Conservation (phyloP, 2,888 invertebrate species). For the Scaptomyza flava region DNA sequence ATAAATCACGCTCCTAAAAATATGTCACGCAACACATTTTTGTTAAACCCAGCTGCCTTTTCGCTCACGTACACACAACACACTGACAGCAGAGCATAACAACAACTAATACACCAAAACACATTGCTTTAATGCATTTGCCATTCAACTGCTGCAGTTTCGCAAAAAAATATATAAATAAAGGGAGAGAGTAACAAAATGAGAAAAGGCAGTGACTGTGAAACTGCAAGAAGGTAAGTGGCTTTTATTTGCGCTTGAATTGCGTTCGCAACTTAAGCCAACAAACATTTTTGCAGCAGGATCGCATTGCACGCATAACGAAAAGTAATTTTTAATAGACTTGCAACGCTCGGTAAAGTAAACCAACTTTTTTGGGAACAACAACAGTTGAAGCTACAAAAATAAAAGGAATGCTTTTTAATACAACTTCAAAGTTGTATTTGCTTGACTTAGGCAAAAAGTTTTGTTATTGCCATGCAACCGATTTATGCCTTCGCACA, state of each 20-base stretch:
- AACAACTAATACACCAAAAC: background rate
- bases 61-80: slow-evolving; percentile 4
- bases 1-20: slow-evolving; percentile 10
- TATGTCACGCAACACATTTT: slow-evolving; percentile 13
- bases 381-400: slow-evolving; percentile 15
- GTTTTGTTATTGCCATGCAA: slow-evolving; percentile 59
- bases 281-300: slow-evolving; percentile 23
- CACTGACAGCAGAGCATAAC: background rate
- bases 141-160: background rate
- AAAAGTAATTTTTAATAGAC: slow-evolving; percentile 68
- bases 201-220: slow-evolving; percentile 5
- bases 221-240: slow-evolving; percentile 22
- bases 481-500: slow-evolving; percentile 6
- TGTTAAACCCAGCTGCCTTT: slow-evolving; percentile 4
- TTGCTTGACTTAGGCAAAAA: slow-evolving; percentile 73
- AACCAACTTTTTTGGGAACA: slow-evolving; percentile 44
- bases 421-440: slow-evolving; percentile 67
- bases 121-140: slow-evolving; percentile 8
- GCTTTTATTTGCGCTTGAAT: slow-evolving; percentile 21
- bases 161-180: background rate
- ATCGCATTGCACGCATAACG: slow-evolving; percentile 25
- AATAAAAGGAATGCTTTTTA: slow-evolving; percentile 41
- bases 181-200: background rate
- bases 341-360: slow-evolving; percentile 59
- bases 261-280: slow-evolving; percentile 13